Evolutionary conservation across 1,140 invertebrate genomes (phyloP).

Genomic region (Drosophila azteca): DNA sequence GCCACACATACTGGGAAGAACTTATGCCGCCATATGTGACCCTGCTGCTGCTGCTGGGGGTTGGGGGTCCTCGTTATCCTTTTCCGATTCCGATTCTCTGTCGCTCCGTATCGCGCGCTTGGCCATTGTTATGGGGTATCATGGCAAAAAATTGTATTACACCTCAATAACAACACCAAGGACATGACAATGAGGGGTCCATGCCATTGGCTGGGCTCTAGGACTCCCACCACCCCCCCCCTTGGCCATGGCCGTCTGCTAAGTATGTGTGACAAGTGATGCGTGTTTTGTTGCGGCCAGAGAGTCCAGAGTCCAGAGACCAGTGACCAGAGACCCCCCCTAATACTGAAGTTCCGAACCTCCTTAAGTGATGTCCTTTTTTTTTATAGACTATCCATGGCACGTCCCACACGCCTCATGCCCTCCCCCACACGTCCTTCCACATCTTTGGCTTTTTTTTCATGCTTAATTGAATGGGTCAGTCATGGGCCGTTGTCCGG

Average conservation of each 20-base stretch:
- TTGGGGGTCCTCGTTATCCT: slow-evolving; percentile 67
- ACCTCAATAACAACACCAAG: slow-evolving; percentile 83
- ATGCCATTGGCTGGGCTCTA: slow-evolving; percentile 25
- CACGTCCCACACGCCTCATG: too few relatives aligned
- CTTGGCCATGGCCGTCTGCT: slow-evolving; percentile 19
- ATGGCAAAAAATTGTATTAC: slow-evolving; percentile 83
- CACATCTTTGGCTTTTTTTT: slow-evolving; percentile 50
- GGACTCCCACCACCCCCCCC: too few relatives aligned
- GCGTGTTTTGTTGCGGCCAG: slow-evolving; percentile 83
- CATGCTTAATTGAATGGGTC: slow-evolving; percentile 84
- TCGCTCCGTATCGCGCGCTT: slow-evolving; percentile 8
- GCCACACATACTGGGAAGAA: slow-evolving; percentile 18
- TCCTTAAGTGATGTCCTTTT: slow-evolving; percentile 83
- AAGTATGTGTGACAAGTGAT: slow-evolving; percentile 83
- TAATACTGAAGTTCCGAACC: slow-evolving; percentile 21
- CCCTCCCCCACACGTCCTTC: background rate
- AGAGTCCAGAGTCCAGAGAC: slow-evolving; percentile 1
- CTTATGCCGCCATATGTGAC: slow-evolving; percentile 75
- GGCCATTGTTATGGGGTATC: slow-evolving; percentile 73
- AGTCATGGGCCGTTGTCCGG: slow-evolving; percentile 66
- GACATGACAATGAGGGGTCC: slow-evolving; percentile 70
- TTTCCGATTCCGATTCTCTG: slow-evolving; percentile 65
- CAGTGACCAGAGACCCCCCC: too few relatives aligned
- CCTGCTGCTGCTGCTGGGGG: too few relatives aligned
- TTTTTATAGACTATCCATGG: slow-evolving; percentile 47